Conservation (phyloP, 2,797 vertebrate species). For the Pseudomugil tenellus region DNA sequence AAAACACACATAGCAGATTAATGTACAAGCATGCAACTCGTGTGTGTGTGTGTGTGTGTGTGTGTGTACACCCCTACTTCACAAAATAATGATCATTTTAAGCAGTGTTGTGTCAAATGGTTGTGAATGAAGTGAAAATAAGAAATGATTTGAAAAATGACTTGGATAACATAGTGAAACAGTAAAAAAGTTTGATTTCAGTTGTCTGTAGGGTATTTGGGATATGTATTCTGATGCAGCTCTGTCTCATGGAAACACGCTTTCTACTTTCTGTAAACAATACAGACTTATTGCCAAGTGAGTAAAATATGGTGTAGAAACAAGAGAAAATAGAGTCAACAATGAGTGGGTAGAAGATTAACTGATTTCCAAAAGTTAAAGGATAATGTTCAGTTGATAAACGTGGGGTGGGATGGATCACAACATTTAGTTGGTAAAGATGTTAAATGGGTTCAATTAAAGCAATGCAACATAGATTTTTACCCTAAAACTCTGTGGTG, state of each 20-base stretch:
- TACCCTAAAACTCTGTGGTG: no score
- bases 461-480: no score
- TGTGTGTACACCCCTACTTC: no score
- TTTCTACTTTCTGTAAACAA: not conserved
- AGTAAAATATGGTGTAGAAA: not conserved
- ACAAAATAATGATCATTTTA: not conserved
- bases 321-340: not conserved
- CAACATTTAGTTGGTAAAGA: no score
- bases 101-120: no score
- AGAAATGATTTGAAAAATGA: constrained; percentile 1
- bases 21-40: not conserved
- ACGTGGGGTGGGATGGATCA: no score
- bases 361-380: no score
- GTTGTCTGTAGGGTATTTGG: not conserved
- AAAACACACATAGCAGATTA: not conserved
- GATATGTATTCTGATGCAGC: not conserved
- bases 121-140: not conserved
- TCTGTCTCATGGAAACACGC: not conserved
- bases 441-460: no score
- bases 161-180: not conserved
- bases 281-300: not conserved
- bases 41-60: no score
- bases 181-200: fast-evolving
- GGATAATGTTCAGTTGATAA: no score
- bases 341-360: no score